These are phyloP conservation scores for Pseudochirops corinnae DNA, from an alignment of 2,797 vertebrate genomes.

Conservation along the genomic window DNA sequence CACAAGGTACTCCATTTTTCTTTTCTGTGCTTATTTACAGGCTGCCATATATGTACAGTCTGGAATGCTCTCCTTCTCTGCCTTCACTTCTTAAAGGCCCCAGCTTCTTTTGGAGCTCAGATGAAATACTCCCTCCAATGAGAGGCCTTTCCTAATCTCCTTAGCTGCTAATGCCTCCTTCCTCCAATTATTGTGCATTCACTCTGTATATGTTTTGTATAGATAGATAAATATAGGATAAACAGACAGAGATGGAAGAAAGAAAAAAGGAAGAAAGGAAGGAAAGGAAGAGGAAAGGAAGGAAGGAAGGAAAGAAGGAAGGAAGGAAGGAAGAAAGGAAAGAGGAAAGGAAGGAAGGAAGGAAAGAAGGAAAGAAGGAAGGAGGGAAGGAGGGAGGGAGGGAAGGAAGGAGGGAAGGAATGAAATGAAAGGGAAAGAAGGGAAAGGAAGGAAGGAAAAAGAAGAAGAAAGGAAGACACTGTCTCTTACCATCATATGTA, in stretches of 20 bases:
- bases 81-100: not conserved
- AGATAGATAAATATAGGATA: not conserved
- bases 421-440: not conserved
- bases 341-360: not conserved
- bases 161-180: not conserved
- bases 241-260: not conserved
- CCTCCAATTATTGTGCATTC: not conserved
- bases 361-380: too few species aligned
- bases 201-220: not conserved
- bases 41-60: not conserved
- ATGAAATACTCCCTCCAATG: not conserved
- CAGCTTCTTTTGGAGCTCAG: not conserved
- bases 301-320: too few species aligned
- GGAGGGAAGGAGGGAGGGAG: not conserved
- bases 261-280: not conserved
- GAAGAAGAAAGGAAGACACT: not conserved
- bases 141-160: not conserved
- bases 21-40: not conserved
- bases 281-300: not conserved
- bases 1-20: not conserved
- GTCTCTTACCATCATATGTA: not conserved
- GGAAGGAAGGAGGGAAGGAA: not conserved
- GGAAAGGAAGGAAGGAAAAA: not conserved
- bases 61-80: not conserved
- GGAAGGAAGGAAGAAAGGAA: fast-evolving